Percentiles rank a stretch among this genome's conserved stretches.
Conservation (phyloP, 2,888 invertebrate genomes). For the Aleiodes leptofemur region DNA sequence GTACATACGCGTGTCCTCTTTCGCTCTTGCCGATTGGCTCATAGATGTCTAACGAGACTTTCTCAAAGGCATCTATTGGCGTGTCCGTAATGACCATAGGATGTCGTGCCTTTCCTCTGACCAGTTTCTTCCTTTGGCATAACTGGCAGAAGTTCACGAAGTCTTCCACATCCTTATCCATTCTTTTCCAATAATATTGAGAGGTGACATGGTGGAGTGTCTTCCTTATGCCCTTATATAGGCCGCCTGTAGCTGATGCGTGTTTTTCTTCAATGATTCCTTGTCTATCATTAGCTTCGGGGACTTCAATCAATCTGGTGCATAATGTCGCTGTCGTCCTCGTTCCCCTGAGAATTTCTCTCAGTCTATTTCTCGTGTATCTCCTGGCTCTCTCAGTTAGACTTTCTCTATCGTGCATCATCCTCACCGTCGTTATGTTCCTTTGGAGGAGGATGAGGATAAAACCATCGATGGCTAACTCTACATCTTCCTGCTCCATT, state of each 20-base stretch:
- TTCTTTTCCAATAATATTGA: slow-evolving; percentile 49
- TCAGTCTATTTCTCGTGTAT: not conserved
- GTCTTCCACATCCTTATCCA: slow-evolving; percentile 47
- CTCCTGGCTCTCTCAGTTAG: not conserved
- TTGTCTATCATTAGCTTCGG: not conserved
- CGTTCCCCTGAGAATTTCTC: not conserved
- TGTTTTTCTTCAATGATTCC: slow-evolving; percentile 40
- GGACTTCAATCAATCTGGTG: not conserved
- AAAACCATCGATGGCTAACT: not conserved
- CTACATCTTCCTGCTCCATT: not conserved
- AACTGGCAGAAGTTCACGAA: slow-evolving; percentile 48
- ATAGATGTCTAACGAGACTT: slow-evolving; percentile 47
- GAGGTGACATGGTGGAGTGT: slow-evolving; percentile 41
- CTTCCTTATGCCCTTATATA: slow-evolving; percentile 46
- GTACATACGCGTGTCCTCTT: slow-evolving; percentile 43
- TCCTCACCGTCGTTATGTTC: not conserved
- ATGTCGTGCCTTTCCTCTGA: slow-evolving; percentile 41
- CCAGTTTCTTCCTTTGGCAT: slow-evolving; percentile 53
- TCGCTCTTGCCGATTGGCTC: slow-evolving; percentile 39
- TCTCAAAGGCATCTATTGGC: slow-evolving; percentile 47
- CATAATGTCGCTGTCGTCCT: not conserved
- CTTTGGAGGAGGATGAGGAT: not conserved
- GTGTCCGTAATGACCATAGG: slow-evolving; percentile 55
- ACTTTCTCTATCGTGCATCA: not conserved
- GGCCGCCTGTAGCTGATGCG: slow-evolving; percentile 27